Percentiles rank a stretch among this genome's conserved stretches.
These are phyloP conservation scores for Labroides dimidiatus DNA, from an alignment of 2,797 vertebrate species.

Conservation along the genomic window DNA sequence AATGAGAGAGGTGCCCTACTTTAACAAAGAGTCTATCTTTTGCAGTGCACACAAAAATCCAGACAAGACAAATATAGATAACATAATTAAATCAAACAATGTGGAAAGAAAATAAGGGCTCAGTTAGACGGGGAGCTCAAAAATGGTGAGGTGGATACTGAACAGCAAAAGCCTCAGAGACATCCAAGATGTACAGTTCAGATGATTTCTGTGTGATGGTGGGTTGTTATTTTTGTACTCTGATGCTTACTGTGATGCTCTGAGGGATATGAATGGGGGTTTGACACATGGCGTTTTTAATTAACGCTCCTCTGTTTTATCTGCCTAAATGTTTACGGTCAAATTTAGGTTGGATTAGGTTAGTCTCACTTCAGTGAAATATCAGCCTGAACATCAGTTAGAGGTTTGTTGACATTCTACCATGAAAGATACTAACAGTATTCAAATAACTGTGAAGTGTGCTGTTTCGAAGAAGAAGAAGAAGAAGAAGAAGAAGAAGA, in stretches of 20 bases:
- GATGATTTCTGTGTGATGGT: slow-evolving; percentile 60
- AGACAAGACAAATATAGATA: slow-evolving; percentile 80
- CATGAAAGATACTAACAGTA: neutral
- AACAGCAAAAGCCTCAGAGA: slow-evolving; percentile 64
- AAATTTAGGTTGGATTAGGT: slow-evolving; percentile 23
- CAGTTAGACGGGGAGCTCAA: slow-evolving; percentile 50
- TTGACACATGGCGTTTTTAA: slow-evolving; percentile 59
- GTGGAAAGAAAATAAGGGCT: slow-evolving; percentile 56
- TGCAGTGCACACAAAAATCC: slow-evolving; percentile 58
- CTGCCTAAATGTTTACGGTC: slow-evolving; percentile 33
- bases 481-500: neutral
- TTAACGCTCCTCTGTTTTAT: slow-evolving; percentile 48
- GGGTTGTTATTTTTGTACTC: slow-evolving; percentile 60
- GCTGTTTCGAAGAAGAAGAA: no score
- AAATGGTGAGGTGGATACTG: slow-evolving; percentile 66
- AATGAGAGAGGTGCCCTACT: slow-evolving; percentile 80
- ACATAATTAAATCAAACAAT: slow-evolving; percentile 80
- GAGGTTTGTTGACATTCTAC: neutral
- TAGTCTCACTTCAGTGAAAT: slow-evolving; percentile 24
- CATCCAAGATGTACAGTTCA: slow-evolving; percentile 37
- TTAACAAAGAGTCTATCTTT: slow-evolving; percentile 74
- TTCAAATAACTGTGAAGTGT: slow-evolving; percentile 2
- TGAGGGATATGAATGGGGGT: slow-evolving; percentile 48
- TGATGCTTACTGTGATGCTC: slow-evolving; percentile 48
- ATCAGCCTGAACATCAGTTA: neutral